These are phyloP conservation scores for Ctenicera cuprea DNA, from an alignment of 2,888 invertebrate genomes.

Conservation along the genomic window DNA sequence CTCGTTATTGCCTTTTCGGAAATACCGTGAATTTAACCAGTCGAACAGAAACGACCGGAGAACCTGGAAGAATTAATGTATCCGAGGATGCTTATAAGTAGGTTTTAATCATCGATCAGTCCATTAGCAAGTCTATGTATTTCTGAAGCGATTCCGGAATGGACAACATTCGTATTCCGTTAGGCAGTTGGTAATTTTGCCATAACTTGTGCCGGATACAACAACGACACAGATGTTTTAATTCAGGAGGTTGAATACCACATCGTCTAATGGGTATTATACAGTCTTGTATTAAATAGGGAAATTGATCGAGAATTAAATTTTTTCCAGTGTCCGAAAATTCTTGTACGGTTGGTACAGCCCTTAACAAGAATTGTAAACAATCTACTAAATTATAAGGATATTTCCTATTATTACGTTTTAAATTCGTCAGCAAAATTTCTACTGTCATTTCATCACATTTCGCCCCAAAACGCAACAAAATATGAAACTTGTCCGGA, in stretches of 20 bases:
- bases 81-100: constrained; percentile 94
- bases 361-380: constrained; percentile 80
- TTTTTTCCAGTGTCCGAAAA: constrained; percentile 67
- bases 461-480: constrained; percentile 84
- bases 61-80: constrained; percentile 91
- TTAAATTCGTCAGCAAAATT: constrained; percentile 71
- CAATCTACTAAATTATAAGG: constrained; percentile 83
- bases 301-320: constrained; percentile 66
- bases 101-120: constrained; percentile 73
- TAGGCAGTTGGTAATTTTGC: constrained; percentile 83
- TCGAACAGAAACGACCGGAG: constrained; percentile 94
- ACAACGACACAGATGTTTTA: constrained; percentile 86
- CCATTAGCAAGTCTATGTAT: constrained; percentile 85
- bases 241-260: constrained; percentile 79
- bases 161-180: constrained; percentile 82
- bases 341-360: constrained; percentile 77
- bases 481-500: constrained; percentile 84
- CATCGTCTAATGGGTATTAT: constrained; percentile 78
- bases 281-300: constrained; percentile 76
- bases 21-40: constrained; percentile 96
- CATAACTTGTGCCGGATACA: constrained; percentile 80
- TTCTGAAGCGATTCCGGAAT: constrained; percentile 80
- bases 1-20: constrained; percentile 93
- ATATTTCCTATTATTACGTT: constrained; percentile 75
- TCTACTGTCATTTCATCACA: constrained; percentile 78